Evolutionary conservation across 2,113 vertebrate genomes (phyloP), one percentile per base, ranked within the genome.

Genomic region (Chaetodon trifascialis): DNA sequence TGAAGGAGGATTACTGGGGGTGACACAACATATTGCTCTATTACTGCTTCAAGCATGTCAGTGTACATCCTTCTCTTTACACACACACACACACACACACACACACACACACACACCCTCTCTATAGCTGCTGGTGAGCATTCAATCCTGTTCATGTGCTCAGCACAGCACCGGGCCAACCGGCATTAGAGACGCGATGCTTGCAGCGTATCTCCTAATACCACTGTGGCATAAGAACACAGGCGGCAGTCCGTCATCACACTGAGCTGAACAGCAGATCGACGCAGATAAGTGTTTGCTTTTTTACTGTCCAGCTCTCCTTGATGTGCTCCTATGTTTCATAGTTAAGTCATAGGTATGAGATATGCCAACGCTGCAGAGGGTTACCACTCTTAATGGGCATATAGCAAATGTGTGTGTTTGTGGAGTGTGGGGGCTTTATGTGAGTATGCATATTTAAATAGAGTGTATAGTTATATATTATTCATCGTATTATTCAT

Each of bases 21-120:
- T 70, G 87, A 88, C 70, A 78, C 75, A 80, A 87, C 79, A 76
- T 67, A 87, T 71, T 73, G 70, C 85, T 87, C 78, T 86, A 79
- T 91, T 72, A 89, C 52, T 65, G 76, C 76, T 58, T 84, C 59
- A 66, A 56, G 64, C 84, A 80, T 76, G 62, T 84, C 82, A 68
- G 58, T 69, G 73, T 40, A 56, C 81, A 81, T 82, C 55, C 59
- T 85, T 64, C 79, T 82, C 65, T 69, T 84, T 54, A 60, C 9
- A 7, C 56, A 70, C 56, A 51, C 38, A 44, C 38, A n/a, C 66
- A 47, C 63, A 42, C 46, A 44, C 55, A 58, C 68, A 71, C 12
- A 47, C 46, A 15, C 46, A 47, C 46, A 47, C 46, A 47, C 46
- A 42, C 60, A 40, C 42, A 42, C 60, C 54, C 55, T 49, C 16